Conservation (phyloP, 2,797 vertebrate genomes). For the Characodon lateralis region DNA sequence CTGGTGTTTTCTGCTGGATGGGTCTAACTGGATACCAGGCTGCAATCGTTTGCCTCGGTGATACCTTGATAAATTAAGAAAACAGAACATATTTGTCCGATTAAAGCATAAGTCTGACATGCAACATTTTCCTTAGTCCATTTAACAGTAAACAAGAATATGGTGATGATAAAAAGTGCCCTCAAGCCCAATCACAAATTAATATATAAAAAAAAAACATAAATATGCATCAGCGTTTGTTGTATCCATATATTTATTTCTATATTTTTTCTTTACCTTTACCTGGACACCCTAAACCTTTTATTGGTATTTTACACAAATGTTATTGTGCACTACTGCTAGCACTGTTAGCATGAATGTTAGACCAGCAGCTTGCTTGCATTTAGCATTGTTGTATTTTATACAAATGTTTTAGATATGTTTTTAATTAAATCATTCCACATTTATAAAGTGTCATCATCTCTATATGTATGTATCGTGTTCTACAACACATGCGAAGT, state of each 20-base stretch:
- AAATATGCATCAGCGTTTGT: neutral
- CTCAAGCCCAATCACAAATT: neutral
- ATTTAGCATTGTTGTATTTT: neutral
- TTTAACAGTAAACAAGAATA: neutral
- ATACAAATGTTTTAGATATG: neutral
- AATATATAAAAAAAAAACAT: neutral
- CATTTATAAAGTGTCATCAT: neutral
- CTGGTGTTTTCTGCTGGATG: conserved; percentile 91
- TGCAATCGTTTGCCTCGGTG: conserved; percentile 88
- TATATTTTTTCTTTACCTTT: neutral
- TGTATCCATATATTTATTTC: neutral
- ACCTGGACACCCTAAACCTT: neutral
- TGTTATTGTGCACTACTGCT: neutral
- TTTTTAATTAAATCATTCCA: neutral
- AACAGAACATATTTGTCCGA: neutral
- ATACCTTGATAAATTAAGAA: conserved; percentile 3
- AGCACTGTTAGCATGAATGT: neutral
- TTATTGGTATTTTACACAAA: neutral
- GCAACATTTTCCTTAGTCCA: neutral
- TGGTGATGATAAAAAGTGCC: neutral
- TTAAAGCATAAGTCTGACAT: neutral
- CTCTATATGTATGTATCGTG: neutral
- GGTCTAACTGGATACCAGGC: conserved; percentile 89
- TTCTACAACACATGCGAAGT: neutral
- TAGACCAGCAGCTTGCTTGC: neutral